These are phyloP conservation scores for Acanthurus leucopareius DNA, from an alignment of 2,797 vertebrate genomes.

Conservation along the genomic window DNA sequence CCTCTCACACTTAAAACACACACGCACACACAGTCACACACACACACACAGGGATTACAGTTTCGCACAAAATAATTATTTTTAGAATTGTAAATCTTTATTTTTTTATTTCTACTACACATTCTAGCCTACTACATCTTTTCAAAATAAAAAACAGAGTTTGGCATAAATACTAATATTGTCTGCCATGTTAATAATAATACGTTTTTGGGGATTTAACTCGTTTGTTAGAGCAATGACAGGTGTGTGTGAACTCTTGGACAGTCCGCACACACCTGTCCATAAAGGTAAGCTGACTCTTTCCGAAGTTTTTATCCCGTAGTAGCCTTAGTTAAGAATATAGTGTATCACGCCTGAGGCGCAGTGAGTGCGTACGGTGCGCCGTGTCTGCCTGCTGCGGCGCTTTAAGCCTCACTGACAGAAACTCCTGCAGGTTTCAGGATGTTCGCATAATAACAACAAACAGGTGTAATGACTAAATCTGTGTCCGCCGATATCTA, in stretches of 20 bases:
- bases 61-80: background rate
- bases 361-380: background rate
- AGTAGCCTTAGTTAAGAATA: too few species aligned
- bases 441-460: background rate
- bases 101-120: background rate
- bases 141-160: background rate
- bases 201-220: too few species aligned
- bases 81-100: background rate
- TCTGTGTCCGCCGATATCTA: slow-evolving; percentile 63
- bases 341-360: background rate
- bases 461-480: background rate
- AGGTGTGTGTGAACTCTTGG: background rate
- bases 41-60: slow-evolving; percentile 9
- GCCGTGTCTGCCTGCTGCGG: slow-evolving; percentile 40
- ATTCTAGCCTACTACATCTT: background rate
- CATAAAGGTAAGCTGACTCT: slow-evolving; percentile 29
- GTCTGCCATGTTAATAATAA: too few species aligned
- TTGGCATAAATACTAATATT: too few species aligned
- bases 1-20: slow-evolving; percentile 19
- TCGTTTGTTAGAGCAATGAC: too few species aligned
- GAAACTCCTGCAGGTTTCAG: background rate
- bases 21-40: slow-evolving; percentile 7
- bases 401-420: background rate
- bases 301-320: too few species aligned
- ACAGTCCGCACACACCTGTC: slow-evolving; percentile 45